Evolutionary conservation across 2,797 vertebrate genomes (phyloP).

Genomic region (Erethizon dorsatum): DNA sequence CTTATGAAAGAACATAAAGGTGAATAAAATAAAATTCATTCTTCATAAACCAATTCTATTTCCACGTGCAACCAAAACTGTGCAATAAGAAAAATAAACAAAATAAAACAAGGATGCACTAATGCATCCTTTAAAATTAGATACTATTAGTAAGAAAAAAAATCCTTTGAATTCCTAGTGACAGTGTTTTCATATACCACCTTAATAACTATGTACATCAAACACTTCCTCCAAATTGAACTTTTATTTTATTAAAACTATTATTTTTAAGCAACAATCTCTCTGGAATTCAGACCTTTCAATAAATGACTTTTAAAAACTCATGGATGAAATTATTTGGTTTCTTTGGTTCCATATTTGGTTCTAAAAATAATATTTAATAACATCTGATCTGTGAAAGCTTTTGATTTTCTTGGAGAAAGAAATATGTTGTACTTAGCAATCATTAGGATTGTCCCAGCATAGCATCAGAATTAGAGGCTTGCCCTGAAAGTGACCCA

Average conservation of each 20-base stretch:
- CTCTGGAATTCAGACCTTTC: slow-evolving; percentile 47
- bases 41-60: slow-evolving; percentile 37
- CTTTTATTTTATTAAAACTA: slow-evolving; percentile 37
- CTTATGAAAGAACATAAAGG: slow-evolving; percentile 38
- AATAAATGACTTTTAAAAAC: slow-evolving; percentile 65
- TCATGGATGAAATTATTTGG: slow-evolving; percentile 43
- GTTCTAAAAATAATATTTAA: slow-evolving; percentile 71
- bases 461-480: slow-evolving; percentile 13
- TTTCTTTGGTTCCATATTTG: slow-evolving; percentile 54
- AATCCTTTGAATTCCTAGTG: neutral
- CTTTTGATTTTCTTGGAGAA: slow-evolving; percentile 75
- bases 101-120: neutral
- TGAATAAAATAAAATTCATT: slow-evolving; percentile 4
- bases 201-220: neutral
- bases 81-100: slow-evolving; percentile 48
- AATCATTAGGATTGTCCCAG: slow-evolving; percentile 59
- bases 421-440: slow-evolving; percentile 42
- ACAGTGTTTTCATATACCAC: slow-evolving; percentile 42
- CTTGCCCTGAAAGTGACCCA: slow-evolving; percentile 46
- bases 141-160: neutral
- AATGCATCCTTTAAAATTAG: neutral
- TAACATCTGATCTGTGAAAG: slow-evolving; percentile 69
- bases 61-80: slow-evolving; percentile 31
- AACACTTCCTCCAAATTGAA: neutral
- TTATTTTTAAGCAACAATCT: slow-evolving; percentile 32